A percentile compares a stretch with the other conserved stretches of the same genome.
Conservation (phyloP, 2,797 vertebrate species). For the Chelidonichthys spinosus region DNA sequence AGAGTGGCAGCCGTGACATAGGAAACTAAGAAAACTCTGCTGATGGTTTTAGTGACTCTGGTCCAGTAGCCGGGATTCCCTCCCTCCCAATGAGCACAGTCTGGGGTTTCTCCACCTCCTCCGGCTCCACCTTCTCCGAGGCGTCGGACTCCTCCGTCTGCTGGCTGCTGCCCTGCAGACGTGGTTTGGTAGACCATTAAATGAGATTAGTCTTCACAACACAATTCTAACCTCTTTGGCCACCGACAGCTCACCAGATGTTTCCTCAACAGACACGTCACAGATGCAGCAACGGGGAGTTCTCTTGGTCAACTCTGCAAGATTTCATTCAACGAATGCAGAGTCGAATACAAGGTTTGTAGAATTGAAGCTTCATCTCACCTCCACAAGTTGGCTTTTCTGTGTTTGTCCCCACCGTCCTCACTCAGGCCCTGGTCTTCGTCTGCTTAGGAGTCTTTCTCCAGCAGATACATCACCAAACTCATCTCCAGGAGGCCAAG, state of each 20-base stretch:
- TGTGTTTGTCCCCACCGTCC: conserved; percentile 4
- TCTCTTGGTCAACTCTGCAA: conserved; percentile 45
- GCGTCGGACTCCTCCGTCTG: conserved; percentile 1
- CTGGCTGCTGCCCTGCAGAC: conserved; percentile 28
- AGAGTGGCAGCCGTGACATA: conserved; percentile 44
- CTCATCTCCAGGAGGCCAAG: conserved; percentile 82
- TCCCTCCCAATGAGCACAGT: conserved; percentile 13
- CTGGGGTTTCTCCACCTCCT: conserved; percentile 24
- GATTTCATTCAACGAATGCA: neutral
- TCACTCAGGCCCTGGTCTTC: neutral
- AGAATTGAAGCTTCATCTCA: neutral
- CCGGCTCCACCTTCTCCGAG: conserved; percentile 26
- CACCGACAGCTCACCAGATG: neutral
- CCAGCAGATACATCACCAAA: conserved; percentile 76
- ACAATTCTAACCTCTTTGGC: conserved; percentile 37
- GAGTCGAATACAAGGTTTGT: neutral
- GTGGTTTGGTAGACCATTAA: neutral
- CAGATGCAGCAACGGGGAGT: neutral
- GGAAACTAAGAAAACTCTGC: conserved; percentile 57
- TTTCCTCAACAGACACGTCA: conserved; percentile 11
- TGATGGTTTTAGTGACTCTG: conserved; percentile 45
- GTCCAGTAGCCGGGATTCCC: conserved; percentile 58
- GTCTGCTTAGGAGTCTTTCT: conserved; percentile 53
- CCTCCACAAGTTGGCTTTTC: neutral
- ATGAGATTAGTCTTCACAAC: neutral